Percentiles rank a stretch among this genome's conserved stretches.
phyloP scores from a whole-genome alignment of 2,113 vertebrate species.

The Eubucco bourcierii region DNA sequence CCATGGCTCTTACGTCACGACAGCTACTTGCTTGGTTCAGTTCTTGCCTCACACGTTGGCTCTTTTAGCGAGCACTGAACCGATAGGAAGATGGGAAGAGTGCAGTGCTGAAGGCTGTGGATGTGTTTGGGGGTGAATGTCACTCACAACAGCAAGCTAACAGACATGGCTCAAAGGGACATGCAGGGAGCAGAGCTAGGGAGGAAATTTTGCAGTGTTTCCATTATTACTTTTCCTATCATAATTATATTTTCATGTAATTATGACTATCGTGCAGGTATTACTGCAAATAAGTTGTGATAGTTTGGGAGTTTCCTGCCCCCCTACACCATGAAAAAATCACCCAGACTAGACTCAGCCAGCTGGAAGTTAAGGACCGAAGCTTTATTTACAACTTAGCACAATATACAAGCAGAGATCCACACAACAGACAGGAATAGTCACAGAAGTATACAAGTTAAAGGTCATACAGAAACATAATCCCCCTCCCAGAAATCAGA shows the following conservation, averaged over 20 bases:
- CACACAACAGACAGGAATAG: too few species aligned
- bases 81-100: neutral
- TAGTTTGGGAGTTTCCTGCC: too few species aligned
- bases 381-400: too few species aligned
- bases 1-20: neutral
- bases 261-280: neutral
- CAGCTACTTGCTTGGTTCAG: neutral
- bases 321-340: too few species aligned
- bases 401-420: too few species aligned
- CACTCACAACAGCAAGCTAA: neutral
- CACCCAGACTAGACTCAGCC: too few species aligned
- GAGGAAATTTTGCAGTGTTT: constrained; percentile 42
- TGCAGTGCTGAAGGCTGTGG: neutral
- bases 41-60: neutral
- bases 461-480: too few species aligned
- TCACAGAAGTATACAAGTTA: too few species aligned
- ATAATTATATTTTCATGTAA: constrained; percentile 10
- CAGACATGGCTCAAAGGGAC: neutral
- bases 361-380: too few species aligned
- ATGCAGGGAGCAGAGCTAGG: constrained; percentile 5
- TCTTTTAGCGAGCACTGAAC: neutral
- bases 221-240: constrained; percentile 19
- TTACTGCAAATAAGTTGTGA: neutral
- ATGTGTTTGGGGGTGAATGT: neutral
- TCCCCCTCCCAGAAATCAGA: too few species aligned